Conservation (phyloP, 2,888 invertebrate species). For the Phorcus lineatus region DNA sequence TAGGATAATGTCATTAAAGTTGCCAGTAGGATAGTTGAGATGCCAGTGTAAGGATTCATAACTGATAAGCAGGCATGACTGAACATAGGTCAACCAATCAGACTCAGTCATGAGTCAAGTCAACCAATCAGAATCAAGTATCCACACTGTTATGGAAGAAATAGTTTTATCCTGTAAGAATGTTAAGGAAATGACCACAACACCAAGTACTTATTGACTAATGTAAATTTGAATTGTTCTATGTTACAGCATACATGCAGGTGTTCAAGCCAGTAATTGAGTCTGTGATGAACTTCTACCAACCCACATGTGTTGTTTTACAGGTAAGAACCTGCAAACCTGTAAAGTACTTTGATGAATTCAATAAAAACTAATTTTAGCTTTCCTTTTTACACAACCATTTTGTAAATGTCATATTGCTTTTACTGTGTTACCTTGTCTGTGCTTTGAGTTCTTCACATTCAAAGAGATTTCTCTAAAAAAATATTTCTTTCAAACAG, state of each 20-base stretch:
- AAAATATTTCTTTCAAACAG: slow-evolving; percentile 78
- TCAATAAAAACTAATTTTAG: not conserved
- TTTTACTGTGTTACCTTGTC: not conserved
- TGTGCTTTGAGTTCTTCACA: not conserved
- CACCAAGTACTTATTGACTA: too few relatives aligned
- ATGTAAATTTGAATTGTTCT: slow-evolving; percentile 31
- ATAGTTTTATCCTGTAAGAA: too few relatives aligned
- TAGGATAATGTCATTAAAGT: too few relatives aligned
- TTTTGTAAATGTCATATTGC: not conserved
- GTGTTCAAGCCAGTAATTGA: slow-evolving; percentile 93
- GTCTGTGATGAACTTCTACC: slow-evolving; percentile 94
- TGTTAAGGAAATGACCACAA: too few relatives aligned
- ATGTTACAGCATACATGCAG: slow-evolving; percentile 81
- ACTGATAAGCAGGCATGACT: too few relatives aligned
- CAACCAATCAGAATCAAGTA: too few relatives aligned
- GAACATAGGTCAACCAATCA: too few relatives aligned
- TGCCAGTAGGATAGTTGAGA: too few relatives aligned
- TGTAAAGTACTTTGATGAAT: not conserved
- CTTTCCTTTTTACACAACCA: not conserved
- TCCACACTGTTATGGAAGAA: too few relatives aligned
- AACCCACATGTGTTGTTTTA: slow-evolving; percentile 96
- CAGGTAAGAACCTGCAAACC: slow-evolving; percentile 72
- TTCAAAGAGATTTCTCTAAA: too few relatives aligned
- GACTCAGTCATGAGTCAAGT: too few relatives aligned
- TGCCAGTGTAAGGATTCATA: too few relatives aligned